Evolutionary conservation across 2,113 vertebrate species (phyloP).

Genomic region (Anthoscopus minutus): DNA sequence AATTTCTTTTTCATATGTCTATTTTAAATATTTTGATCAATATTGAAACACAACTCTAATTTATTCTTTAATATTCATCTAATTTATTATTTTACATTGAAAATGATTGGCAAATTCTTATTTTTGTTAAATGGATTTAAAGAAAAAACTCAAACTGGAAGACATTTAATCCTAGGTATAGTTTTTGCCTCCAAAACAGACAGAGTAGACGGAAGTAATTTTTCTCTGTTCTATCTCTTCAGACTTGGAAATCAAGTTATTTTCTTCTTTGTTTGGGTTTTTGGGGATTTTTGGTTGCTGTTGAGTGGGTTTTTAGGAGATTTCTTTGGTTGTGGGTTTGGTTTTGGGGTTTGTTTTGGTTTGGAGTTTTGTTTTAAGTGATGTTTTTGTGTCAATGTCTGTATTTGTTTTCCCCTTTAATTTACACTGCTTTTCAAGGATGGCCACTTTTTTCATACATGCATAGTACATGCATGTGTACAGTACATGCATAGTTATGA

Average conservation of each 20-base stretch:
- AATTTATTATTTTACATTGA: background rate
- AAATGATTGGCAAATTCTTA: background rate
- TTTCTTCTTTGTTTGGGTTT: background rate
- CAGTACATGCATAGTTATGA: background rate
- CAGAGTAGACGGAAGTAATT: background rate
- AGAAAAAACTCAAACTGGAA: background rate
- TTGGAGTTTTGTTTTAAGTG: rapidly evolving
- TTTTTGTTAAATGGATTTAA: background rate
- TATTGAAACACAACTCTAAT: background rate
- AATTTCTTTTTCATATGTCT: background rate
- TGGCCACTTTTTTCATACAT: background rate
- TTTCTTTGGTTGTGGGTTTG: background rate
- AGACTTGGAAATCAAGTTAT: background rate
- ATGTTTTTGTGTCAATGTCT: background rate
- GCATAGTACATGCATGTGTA: background rate
- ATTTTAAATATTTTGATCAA: background rate
- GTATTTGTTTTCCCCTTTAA: background rate
- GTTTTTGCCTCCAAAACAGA: background rate
- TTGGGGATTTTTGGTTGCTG: background rate
- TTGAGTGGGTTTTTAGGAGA: background rate
- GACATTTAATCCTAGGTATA: background rate
- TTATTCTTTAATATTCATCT: background rate
- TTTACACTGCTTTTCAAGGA: background rate
- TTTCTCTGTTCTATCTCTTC: background rate
- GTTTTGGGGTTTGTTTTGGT: too few relatives aligned